Conservation (phyloP, 2,797 vertebrate species). For the Catharus ustulatus region DNA sequence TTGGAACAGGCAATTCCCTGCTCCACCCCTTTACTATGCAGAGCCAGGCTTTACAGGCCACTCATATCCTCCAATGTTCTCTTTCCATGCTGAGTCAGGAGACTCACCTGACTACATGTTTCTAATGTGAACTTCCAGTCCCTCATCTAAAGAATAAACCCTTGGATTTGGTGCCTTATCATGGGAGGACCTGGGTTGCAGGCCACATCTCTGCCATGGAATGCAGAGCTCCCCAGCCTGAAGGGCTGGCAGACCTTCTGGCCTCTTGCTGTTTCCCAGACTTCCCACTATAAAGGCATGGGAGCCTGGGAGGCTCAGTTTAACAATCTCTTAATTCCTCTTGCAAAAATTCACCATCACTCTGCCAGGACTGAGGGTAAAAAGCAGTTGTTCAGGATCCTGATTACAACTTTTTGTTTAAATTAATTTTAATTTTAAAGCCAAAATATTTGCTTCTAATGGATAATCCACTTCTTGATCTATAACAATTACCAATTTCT, state of each 20-base stretch:
- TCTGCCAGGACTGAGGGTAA: not conserved
- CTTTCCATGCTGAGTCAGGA: not conserved
- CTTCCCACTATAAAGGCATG: not conserved
- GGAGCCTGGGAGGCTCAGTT: not conserved
- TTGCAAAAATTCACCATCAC: not conserved
- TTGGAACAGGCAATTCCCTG: not conserved
- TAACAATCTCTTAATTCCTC: not conserved
- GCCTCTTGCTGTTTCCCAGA: not conserved
- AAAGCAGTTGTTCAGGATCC: not conserved
- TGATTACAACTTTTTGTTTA: not conserved
- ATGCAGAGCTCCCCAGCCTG: not conserved
- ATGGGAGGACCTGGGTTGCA: not conserved
- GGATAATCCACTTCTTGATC: not conserved
- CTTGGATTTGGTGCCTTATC: not conserved
- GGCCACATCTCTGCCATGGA: not conserved
- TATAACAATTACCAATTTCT: not conserved
- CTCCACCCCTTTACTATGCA: not conserved
- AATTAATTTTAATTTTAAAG: not conserved
- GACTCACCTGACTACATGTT: not conserved
- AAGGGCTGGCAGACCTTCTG: not conserved
- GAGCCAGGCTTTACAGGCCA: not conserved
- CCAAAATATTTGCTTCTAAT: not conserved
- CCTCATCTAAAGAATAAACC: not conserved
- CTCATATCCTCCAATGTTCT: not conserved
- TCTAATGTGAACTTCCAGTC: not conserved